A percentile compares a stretch with the other conserved stretches of the same genome.
Evolutionary conservation across 2,797 vertebrate species (phyloP).

Genomic region (Typhlichthys subterraneus): DNA sequence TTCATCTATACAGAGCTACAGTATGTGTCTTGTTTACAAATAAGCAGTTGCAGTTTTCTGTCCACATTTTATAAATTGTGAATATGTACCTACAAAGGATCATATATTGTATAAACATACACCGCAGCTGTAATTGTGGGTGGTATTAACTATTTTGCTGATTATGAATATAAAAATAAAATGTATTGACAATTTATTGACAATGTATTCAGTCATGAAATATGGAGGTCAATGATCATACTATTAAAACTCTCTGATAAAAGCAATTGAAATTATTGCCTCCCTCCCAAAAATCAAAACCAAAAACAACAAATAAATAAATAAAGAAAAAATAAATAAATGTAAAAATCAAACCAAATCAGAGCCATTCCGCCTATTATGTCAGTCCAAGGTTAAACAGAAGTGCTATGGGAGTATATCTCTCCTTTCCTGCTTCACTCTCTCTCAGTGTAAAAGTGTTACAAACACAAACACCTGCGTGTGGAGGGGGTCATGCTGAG

Average conservation of each 20-base stretch:
- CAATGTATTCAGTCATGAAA: not conserved
- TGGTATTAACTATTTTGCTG: too few species aligned
- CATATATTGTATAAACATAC: too few species aligned
- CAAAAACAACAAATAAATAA: too few species aligned
- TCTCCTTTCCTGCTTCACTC: conserved; percentile 18
- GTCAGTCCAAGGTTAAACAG: conserved; percentile 42
- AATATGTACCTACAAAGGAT: too few species aligned
- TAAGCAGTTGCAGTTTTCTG: too few species aligned
- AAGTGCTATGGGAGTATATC: not conserved
- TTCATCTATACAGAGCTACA: too few species aligned
- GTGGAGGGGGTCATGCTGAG: conserved; percentile 49
- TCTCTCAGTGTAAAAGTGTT: conserved; percentile 23
- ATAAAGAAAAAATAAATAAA: too few species aligned
- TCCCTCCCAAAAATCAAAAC: too few species aligned
- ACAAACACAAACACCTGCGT: conserved; percentile 28
- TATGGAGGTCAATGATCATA: not conserved
- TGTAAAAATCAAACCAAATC: conserved; percentile 4
- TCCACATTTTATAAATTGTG: too few species aligned
- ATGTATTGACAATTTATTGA: not conserved
- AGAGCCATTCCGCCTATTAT: conserved; percentile 17
- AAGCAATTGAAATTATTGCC: not conserved
- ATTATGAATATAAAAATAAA: too few species aligned
- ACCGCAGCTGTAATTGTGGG: too few species aligned
- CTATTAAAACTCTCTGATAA: not conserved
- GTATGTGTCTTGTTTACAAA: too few species aligned